Percentiles rank a stretch among this genome's conserved stretches.
phyloP scores from a whole-genome alignment of 2,113 vertebrate species.

The Gavialis gangeticus region DNA sequence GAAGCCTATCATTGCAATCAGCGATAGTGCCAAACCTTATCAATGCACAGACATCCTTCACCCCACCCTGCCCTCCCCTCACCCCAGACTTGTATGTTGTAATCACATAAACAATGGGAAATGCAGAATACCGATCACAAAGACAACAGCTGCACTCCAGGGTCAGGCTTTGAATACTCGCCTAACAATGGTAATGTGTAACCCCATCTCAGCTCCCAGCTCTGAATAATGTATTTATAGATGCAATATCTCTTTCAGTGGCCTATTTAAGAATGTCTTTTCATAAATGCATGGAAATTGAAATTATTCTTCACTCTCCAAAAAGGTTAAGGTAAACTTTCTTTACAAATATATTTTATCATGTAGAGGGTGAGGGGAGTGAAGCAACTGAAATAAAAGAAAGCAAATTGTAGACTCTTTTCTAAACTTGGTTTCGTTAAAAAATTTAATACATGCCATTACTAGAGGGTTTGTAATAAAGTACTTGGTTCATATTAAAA shows the following conservation, averaged over 20 bases:
- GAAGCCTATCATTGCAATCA: slow-evolving; percentile 10
- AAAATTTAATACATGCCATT: slow-evolving; percentile 21
- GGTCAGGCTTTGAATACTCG: slow-evolving; percentile 64
- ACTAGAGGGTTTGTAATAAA: slow-evolving; percentile 27
- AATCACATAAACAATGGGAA: slow-evolving; percentile 80
- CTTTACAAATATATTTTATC: slow-evolving; percentile 29
- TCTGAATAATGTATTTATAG: slow-evolving; percentile 85
- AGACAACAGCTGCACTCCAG: slow-evolving; percentile 85
- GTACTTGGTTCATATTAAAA: not conserved
- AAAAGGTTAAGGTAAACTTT: slow-evolving; percentile 76
- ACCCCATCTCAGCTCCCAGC: slow-evolving; percentile 71
- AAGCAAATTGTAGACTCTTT: not conserved
- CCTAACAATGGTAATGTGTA: slow-evolving; percentile 73
- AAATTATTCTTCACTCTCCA: slow-evolving; percentile 73
- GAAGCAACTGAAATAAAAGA: slow-evolving; percentile 21
- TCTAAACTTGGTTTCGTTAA: not conserved
- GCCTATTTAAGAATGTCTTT: slow-evolving; percentile 75
- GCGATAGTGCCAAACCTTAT: slow-evolving; percentile 64
- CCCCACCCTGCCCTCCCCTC: slow-evolving; percentile 23
- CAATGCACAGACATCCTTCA: slow-evolving; percentile 60
- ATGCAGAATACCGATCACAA: slow-evolving; percentile 82
- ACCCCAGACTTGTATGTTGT: slow-evolving; percentile 63
- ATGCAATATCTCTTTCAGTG: slow-evolving; percentile 75
- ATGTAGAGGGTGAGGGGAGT: slow-evolving; percentile 6
- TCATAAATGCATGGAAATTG: slow-evolving; percentile 81